Evolutionary conservation across 2,113 vertebrate genomes (phyloP).

Genomic region (Ceyx melanurus): DNA sequence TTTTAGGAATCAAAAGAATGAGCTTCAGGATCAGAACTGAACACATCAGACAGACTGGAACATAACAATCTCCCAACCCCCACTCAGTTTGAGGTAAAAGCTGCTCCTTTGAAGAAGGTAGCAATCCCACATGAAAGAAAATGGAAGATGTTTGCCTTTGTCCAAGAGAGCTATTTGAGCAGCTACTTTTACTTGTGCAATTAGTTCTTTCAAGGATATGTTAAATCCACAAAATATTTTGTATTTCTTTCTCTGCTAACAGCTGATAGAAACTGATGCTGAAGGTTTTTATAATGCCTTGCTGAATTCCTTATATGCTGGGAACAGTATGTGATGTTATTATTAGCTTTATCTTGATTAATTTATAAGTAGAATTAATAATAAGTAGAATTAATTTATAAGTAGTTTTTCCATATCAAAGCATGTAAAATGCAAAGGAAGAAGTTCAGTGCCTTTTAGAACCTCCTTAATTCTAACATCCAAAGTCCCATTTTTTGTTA

Average conservation of each 20-base stretch:
- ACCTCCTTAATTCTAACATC: slow-evolving; percentile 1
- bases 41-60: neutral
- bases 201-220: neutral
- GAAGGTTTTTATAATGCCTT: neutral
- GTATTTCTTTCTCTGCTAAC: neutral
- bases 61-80: slow-evolving; percentile 21
- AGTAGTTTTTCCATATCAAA: slow-evolving; percentile 25
- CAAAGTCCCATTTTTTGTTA: neutral
- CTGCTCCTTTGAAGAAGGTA: slow-evolving; percentile 60
- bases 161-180: slow-evolving; percentile 25
- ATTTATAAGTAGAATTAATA: slow-evolving; percentile 13
- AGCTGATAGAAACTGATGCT: neutral
- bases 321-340: neutral
- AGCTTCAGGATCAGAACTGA: slow-evolving; percentile 19
- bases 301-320: neutral
- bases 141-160: slow-evolving; percentile 63
- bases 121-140: slow-evolving; percentile 64
- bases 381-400: slow-evolving; percentile 25
- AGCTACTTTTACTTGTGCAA: neutral
- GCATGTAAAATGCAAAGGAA: neutral
- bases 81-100: slow-evolving; percentile 53
- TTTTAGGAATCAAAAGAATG: neutral
- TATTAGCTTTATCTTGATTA: slow-evolving; percentile 31
- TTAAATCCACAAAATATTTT: neutral
- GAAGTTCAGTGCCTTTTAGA: neutral